phyloP scores from a whole-genome alignment of 2,888 invertebrate species.

The Drosophila affinis region DNA sequence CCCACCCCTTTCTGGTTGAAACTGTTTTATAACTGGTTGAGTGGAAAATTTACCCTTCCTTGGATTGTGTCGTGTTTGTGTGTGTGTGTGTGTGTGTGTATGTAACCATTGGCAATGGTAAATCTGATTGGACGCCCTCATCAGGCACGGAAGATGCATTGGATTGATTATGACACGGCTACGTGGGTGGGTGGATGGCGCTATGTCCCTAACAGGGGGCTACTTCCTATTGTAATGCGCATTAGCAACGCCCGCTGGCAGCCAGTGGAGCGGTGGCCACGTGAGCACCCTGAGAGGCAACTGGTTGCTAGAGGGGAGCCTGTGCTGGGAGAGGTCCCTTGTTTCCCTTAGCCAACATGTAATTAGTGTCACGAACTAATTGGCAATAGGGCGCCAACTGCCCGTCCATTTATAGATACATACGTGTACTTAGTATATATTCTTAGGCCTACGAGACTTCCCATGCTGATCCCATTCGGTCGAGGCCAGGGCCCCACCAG shows the following conservation, averaged over 20 bases:
- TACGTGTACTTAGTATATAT: background rate
- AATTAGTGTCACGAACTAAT: conserved; percentile 28
- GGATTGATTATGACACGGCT: conserved; percentile 1
- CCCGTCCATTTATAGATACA: background rate
- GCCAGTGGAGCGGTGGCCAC: conserved; percentile 17
- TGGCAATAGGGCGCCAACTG: conserved; percentile 22
- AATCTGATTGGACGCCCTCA: conserved; percentile 24
- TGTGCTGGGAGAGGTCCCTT: conserved; percentile 3
- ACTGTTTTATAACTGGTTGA: conserved; percentile 20
- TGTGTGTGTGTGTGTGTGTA: too few relatives aligned
- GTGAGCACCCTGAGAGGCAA: background rate
- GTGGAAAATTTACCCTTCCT: conserved; percentile 44
- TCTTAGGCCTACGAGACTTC: background rate
- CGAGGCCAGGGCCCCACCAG: background rate
- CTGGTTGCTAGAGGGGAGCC: background rate
- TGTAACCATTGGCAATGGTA: conserved; percentile 5
- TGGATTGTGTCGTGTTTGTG: background rate
- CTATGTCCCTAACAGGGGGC: background rate
- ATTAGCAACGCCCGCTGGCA: conserved; percentile 5
- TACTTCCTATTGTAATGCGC: conserved; percentile 3
- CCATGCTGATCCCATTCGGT: background rate
- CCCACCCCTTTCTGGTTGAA: background rate
- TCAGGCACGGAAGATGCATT: conserved; percentile 3
- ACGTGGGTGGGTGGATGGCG: background rate
- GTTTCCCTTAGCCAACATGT: conserved; percentile 9